Base-by-base conservation (phyloP, 2,888 invertebrate species). In the Chrysotoxum bicinctum region DNA sequence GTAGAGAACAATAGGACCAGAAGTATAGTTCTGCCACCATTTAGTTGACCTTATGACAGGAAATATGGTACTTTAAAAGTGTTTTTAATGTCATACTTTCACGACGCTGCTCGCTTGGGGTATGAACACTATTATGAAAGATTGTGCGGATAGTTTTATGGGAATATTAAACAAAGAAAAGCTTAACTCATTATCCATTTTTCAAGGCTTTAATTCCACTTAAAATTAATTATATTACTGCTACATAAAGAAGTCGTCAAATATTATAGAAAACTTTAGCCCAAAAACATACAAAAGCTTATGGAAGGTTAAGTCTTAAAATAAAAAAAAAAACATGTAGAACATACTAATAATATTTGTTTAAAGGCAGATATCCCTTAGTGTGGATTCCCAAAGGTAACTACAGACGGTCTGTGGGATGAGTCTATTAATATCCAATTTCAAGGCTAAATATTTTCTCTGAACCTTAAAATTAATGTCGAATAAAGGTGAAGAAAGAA, bases 151-250 rank as follows among this genome's bases (percentile, higher is more conserved):
- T 30, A 50, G 50, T 26, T 26, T 50, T 10, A 54, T 54, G 30
- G 10, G 10, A 30, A 10, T 14, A 54, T 32, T 54, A 6, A 26
- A 30, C 30, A 54, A 30, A 16, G n/a, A 52, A 52, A 52, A 52
- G 26, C 30, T 32, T 12, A 16, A 30, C 54, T 32, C 30, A 16
- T 32, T 54, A 54, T 5, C 12, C 9, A 54, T 54, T 32, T 16
- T 54, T 54, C 54, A 32, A 54, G 54, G 16, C 32, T 54, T 30
- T 32, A 52, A 54, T 32, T 54, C 30, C 16, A 32, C 30, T 54
- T 54, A 32, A 54, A 54, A 30, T 54, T 54, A 54, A 54, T 54
- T 54, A 30, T 54, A 30, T 54, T 30, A 30, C n/a, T 23, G 21
- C n/a, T 50, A 21, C 5, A 4, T 48, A 9, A 26, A 52, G n/a